Percentiles rank a stretch among this genome's conserved stretches.
Conservation (phyloP, 2,888 invertebrate species). For the Agrenia bidenticulata region DNA sequence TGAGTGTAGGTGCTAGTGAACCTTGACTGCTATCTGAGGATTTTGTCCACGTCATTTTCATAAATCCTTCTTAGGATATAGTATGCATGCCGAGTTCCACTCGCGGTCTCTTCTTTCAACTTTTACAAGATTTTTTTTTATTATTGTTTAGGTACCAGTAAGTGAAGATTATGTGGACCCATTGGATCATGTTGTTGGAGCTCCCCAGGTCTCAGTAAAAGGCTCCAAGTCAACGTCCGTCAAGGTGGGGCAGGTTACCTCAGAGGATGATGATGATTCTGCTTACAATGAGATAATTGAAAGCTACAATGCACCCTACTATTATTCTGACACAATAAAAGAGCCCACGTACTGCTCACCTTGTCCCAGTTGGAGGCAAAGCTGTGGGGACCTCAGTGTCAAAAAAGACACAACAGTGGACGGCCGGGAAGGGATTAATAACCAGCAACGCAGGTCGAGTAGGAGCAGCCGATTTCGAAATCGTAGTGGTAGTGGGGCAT, state of each 20-base stretch:
- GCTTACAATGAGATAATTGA: constrained; percentile 50
- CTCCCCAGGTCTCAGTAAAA: constrained; percentile 7
- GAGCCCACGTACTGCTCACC: constrained; percentile 45
- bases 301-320: constrained; percentile 51
- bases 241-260: neutral
- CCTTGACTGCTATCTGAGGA: neutral
- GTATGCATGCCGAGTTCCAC: neutral
- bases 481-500: constrained; percentile 28
- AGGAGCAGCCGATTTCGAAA: constrained; percentile 13
- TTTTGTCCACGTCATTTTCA: constrained; percentile 6
- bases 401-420: neutral
- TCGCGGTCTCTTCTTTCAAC: neutral
- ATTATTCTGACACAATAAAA: constrained; percentile 52
- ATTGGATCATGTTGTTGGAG: constrained; percentile 62
- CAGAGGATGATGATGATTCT: constrained; percentile 23
- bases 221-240: constrained; percentile 24
- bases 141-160: constrained; percentile 67
- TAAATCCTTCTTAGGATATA: neutral
- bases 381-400: constrained; percentile 7
- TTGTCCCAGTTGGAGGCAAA: constrained; percentile 15
- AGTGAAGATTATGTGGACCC: constrained; percentile 86
- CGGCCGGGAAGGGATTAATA: neutral
- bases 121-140: neutral
- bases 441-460: neutral
- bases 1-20: constrained; percentile 7